A percentile compares a stretch with the other conserved stretches of the same genome.
These are phyloP conservation scores for Hypotaenidia philippensis DNA, from an alignment of 2,797 vertebrate species.

Conservation along the genomic window DNA sequence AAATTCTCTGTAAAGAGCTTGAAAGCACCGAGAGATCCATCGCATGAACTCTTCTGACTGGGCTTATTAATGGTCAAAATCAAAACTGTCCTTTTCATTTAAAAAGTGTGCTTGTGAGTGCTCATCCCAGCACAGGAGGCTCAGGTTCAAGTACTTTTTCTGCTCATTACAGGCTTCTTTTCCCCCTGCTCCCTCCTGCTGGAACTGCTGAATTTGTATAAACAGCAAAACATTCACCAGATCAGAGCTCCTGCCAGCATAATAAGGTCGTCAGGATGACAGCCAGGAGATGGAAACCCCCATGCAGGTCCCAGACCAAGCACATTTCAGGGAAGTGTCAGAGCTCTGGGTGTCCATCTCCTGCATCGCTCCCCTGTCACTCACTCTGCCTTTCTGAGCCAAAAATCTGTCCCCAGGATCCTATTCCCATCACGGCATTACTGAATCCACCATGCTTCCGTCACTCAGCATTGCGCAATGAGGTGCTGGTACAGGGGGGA, in stretches of 20 bases:
- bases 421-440: not conserved
- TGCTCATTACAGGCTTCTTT: not conserved
- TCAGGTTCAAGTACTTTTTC: not conserved
- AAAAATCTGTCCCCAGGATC: not conserved
- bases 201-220: not conserved
- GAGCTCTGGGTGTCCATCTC: not conserved
- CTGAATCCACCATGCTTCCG: accelerated
- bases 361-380: accelerated
- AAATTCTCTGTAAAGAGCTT: not conserved
- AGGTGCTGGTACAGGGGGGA: not conserved
- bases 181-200: not conserved
- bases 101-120: not conserved
- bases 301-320: not conserved
- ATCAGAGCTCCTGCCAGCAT: not conserved
- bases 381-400: not conserved
- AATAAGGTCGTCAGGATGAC: not conserved
- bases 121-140: not conserved
- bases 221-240: not conserved
- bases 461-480: accelerated
- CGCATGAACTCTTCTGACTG: not conserved
- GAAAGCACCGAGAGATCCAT: not conserved
- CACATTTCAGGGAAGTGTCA: not conserved
- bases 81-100: not conserved
- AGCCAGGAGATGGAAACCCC: not conserved
- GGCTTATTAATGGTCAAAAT: not conserved